Evolutionary conservation across 2,888 invertebrate genomes (phyloP), one percentile per base, ranked within the genome.

Genomic region (Choristoneura rosaceana): DNA sequence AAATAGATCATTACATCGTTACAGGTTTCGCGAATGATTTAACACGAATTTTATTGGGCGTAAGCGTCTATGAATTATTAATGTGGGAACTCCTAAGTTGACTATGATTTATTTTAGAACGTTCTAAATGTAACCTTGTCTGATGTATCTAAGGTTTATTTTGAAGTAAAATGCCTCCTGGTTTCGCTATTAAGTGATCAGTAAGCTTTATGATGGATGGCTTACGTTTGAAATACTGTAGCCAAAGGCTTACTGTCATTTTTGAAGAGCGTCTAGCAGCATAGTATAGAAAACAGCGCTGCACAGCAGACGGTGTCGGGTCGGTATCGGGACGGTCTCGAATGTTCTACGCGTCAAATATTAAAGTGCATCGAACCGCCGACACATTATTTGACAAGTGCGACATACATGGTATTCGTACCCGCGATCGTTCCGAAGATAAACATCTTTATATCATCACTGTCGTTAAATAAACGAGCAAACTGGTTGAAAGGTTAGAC

Each of bases 281-380:
- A 7, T 38, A 38, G 38, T 4, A 7, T 7, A 5, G 7, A 7
- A 34, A 4, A 38, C 5, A 38, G 38, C 38, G 12, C 12, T 17
- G 5, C 12, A 43, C 41, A 38, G 17, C 41, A 60, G 41, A 9
- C 15, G 10, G 15, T 41, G 43, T 43, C 60, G n/a, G 67, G 52
- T 25, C n/a, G n/a, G n/a, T n/a, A n/a, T n/a, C n/a, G n/a, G n/a
- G n/a, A 34, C 38, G 45, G 25, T 71, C 71, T 61, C 50, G 71
- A 68, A 66, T 25, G 59, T 43, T 43, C 52, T 47, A 38, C 65
- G 47, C 25, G 38, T 74, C 78, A 79, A 55, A 55, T 55, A 55
- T 55, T 55, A 17, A 12, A 55, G 86, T 85, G 84, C 86, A 86
- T 83, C 82, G 86, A 85, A 85, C 86, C 76, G 81, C 86, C 76